These are phyloP conservation scores for Petrolisthes cinctipes DNA, from an alignment of 2,888 invertebrate species.

Conservation along the genomic window DNA sequence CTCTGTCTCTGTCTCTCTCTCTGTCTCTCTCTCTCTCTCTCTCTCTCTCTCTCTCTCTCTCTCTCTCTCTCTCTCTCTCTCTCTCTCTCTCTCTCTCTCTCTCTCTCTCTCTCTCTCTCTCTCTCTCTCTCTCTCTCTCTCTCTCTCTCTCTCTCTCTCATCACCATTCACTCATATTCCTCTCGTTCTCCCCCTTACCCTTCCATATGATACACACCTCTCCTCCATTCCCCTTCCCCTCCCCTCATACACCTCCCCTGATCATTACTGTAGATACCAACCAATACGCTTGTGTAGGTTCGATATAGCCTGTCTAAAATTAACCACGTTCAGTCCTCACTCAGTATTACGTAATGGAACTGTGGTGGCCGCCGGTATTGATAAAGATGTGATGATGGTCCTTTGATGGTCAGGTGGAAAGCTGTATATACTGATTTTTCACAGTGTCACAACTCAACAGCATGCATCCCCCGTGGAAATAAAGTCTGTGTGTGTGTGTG, in stretches of 20 bases:
- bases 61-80: not conserved
- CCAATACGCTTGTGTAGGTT: no score
- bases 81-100: not conserved
- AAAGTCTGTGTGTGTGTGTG: no score
- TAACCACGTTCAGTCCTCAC: no score
- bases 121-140: not conserved
- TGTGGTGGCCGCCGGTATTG: no score
- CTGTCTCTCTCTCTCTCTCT: not conserved
- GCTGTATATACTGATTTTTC: no score
- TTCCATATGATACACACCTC: no score
- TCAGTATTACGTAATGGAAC: no score
- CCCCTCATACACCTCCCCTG: not conserved
- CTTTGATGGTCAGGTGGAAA: no score
- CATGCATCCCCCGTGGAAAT: no score
- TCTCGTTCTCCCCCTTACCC: not conserved
- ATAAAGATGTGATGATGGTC: no score
- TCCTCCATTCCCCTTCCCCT: not conserved
- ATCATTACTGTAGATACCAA: not conserved
- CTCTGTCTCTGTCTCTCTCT: not conserved
- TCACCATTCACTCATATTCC: not conserved
- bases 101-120: not conserved
- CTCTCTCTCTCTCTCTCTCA: not conserved
- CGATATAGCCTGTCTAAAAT: no score
- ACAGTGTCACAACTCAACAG: no score
- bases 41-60: not conserved